Percentiles rank a stretch among this genome's conserved stretches.
These are phyloP conservation scores for Ophiothrix spiculata DNA, from an alignment of 35 echinoderm and acorn worm species.

Conservation along the genomic window DNA sequence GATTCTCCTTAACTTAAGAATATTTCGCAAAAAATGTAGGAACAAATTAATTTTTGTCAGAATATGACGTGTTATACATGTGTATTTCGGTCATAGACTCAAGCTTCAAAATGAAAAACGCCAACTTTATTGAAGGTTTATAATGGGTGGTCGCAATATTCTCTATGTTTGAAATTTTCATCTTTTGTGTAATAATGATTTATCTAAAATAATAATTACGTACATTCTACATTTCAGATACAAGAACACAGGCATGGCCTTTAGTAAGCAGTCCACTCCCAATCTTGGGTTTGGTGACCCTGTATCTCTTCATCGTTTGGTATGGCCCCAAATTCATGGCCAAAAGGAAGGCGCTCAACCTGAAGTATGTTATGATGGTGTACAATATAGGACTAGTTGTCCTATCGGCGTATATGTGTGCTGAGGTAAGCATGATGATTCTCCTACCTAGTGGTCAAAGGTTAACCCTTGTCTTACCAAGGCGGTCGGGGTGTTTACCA, in stretches of 20 bases:
- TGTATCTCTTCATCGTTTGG: conserved; percentile 69
- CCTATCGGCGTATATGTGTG: conserved; percentile 66
- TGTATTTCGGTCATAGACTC: too few species aligned
- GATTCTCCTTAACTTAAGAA: too few species aligned
- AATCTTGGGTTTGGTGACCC: conserved; percentile 41
- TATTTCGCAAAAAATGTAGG: too few species aligned
- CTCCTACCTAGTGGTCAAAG: neutral
- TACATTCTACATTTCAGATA: conserved; percentile 30
- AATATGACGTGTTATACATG: too few species aligned
- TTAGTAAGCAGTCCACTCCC: conserved; percentile 42
- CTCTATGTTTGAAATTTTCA: too few species aligned
- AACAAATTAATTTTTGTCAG: too few species aligned
- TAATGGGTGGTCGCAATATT: too few species aligned
- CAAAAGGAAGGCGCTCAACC: conserved; percentile 44
- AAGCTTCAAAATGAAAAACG: too few species aligned
- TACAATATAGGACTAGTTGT: conserved; percentile 71
- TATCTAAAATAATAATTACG: too few species aligned
- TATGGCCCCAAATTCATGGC: conserved; percentile 63
- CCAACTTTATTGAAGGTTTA: too few species aligned
- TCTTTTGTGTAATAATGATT: too few species aligned
- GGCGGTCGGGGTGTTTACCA: too few species aligned
- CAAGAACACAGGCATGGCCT: conserved; percentile 65
- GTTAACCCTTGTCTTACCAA: neutral
- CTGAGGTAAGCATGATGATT: conserved; percentile 42
- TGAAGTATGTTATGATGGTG: conserved; percentile 63